Conservation (phyloP, 2,113 vertebrate species). For the Periophthalmodon schlosseri region DNA sequence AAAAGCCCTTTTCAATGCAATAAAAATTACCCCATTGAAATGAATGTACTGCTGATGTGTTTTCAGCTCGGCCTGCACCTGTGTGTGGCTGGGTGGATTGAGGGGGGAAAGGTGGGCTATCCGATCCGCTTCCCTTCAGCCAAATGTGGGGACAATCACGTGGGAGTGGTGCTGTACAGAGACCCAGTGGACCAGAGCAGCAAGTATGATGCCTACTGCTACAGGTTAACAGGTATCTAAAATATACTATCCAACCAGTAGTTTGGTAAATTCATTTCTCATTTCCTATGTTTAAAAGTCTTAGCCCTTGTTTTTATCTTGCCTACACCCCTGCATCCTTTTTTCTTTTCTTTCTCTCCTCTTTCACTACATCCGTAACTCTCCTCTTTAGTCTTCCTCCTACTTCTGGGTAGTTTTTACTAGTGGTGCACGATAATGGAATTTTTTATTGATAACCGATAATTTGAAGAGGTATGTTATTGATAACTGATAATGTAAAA, state of each 20-base stretch:
- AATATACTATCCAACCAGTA: background rate
- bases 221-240: conserved; percentile 78
- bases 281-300: too few species aligned
- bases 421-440: too few species aligned
- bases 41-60: background rate
- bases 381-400: background rate
- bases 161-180: conserved; percentile 86
- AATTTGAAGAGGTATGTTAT: too few species aligned
- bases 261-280: too few species aligned
- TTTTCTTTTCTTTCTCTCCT: background rate
- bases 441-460: too few species aligned
- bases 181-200: conserved; percentile 68
- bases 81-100: conserved; percentile 91
- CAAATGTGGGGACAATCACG: conserved; percentile 82
- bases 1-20: background rate
- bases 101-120: conserved; percentile 83
- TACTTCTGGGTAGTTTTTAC: background rate
- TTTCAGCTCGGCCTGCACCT: conserved; percentile 89
- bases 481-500: too few species aligned
- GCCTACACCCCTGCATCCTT: too few species aligned
- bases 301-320: too few species aligned
- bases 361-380: background rate
- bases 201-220: conserved; percentile 92
- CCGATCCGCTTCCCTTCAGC: conserved; percentile 83
- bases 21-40: background rate